Evolutionary conservation across 1,140 invertebrate genomes (phyloP).

Genomic region (Oryzaephilus surinamensis): DNA sequence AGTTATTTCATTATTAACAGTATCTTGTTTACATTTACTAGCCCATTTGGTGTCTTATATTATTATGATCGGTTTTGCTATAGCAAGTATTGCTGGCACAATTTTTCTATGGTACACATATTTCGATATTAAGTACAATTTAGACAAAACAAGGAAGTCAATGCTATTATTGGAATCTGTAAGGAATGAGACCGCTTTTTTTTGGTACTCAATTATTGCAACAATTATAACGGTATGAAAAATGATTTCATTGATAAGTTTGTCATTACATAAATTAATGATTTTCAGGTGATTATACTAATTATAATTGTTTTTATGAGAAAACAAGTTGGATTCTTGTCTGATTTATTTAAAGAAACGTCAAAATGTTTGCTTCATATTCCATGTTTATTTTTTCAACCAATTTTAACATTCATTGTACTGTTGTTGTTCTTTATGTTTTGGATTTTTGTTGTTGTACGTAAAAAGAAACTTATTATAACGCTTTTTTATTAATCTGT

Average conservation of each 20-base stretch:
- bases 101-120: constrained; percentile 83
- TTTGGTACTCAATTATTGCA: constrained; percentile 75
- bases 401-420: constrained; percentile 72
- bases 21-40: constrained; percentile 73
- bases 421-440: constrained; percentile 70
- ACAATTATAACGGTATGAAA: constrained; percentile 71
- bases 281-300: constrained; percentile 64
- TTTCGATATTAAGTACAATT: constrained; percentile 58
- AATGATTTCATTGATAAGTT: constrained; percentile 4
- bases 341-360: constrained; percentile 77
- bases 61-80: constrained; percentile 66
- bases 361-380: constrained; percentile 72
- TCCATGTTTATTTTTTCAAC: constrained; percentile 79
- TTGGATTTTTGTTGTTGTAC: constrained; percentile 75
- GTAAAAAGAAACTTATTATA: constrained; percentile 25
- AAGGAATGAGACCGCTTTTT: constrained; percentile 76
- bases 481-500: background rate
- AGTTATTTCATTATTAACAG: constrained; percentile 75
- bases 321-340: constrained; percentile 67
- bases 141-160: constrained; percentile 49
- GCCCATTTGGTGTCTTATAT: constrained; percentile 77
- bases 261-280: background rate
- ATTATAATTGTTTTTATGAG: constrained; percentile 70
- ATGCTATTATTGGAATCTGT: constrained; percentile 51
- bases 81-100: constrained; percentile 66